Evolutionary conservation across 2,113 vertebrate species (phyloP).

Genomic region (Proteles cristata): DNA sequence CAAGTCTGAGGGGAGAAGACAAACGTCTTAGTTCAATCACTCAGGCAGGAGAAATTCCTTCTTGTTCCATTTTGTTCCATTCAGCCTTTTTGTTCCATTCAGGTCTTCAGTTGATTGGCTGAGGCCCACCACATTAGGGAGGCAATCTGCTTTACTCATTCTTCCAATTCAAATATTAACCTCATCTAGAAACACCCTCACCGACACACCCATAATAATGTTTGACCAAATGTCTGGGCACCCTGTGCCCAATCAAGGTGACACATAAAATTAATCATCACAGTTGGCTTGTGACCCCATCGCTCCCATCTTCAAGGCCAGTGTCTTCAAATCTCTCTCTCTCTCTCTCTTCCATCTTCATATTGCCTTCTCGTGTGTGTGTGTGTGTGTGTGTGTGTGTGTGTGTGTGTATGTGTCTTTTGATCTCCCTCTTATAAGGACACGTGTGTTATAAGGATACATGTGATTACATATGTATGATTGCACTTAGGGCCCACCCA

Average conservation of each 20-base stretch:
- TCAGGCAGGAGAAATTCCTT: background rate
- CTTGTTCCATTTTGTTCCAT: background rate
- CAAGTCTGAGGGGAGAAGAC: background rate
- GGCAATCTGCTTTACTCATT: background rate
- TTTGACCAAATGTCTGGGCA: background rate
- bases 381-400: background rate
- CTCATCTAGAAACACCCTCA: background rate
- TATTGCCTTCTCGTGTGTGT: background rate
- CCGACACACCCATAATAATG: background rate
- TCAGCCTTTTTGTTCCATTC: background rate
- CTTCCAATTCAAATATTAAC: background rate
- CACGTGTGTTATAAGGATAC: background rate
- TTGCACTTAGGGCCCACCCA: background rate
- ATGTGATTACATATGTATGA: background rate
- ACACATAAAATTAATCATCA: background rate
- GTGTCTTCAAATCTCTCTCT: background rate
- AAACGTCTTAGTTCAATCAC: background rate
- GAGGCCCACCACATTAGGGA: background rate
- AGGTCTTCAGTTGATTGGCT: background rate
- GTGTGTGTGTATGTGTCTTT: background rate
- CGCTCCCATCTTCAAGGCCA: background rate
- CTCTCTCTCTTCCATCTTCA: background rate
- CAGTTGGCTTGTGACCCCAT: background rate
- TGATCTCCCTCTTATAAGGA: background rate
- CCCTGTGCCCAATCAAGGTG: background rate